Conservation (phyloP, 2,888 invertebrate genomes). For the Agrochola lota region DNA sequence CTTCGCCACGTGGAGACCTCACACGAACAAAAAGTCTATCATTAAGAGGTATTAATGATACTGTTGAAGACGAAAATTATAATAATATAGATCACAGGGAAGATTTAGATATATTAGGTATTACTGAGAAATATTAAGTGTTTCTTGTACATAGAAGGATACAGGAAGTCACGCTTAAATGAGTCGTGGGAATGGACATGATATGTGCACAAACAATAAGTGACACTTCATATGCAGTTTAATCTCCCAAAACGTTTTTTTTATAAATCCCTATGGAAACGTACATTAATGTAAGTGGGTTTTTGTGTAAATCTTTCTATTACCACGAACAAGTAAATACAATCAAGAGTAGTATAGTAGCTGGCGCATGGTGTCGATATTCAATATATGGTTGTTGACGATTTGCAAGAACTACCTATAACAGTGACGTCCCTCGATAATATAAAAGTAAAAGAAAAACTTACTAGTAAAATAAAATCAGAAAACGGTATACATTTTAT, state of each 20-base stretch:
- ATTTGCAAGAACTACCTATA: neutral
- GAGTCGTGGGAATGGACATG: neutral
- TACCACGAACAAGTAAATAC: neutral
- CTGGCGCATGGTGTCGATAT: neutral
- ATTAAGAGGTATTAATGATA: constrained; percentile 17
- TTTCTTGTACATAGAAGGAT: constrained; percentile 13
- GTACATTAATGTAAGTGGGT: neutral
- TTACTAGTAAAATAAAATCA: constrained; percentile 3
- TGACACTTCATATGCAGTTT: neutral
- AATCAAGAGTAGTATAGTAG: neutral
- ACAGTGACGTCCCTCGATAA: neutral
- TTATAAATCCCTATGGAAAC: neutral
- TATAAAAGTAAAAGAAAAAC: neutral
- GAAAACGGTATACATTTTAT: neutral
- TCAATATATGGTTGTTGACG: neutral
- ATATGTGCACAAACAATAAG: neutral
- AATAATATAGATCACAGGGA: constrained; percentile 12
- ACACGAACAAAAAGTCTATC: constrained; percentile 55
- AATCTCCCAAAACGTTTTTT: neutral
- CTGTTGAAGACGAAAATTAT: constrained; percentile 24
- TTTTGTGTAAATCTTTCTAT: neutral
- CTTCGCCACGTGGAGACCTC: constrained; percentile 46
- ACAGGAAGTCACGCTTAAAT: constrained; percentile 14
- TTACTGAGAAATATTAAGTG: constrained; percentile 4
- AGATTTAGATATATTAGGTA: constrained; percentile 11